These are phyloP conservation scores for Condylura cristata DNA, from an alignment of 2,113 vertebrate species.

Conservation along the genomic window DNA sequence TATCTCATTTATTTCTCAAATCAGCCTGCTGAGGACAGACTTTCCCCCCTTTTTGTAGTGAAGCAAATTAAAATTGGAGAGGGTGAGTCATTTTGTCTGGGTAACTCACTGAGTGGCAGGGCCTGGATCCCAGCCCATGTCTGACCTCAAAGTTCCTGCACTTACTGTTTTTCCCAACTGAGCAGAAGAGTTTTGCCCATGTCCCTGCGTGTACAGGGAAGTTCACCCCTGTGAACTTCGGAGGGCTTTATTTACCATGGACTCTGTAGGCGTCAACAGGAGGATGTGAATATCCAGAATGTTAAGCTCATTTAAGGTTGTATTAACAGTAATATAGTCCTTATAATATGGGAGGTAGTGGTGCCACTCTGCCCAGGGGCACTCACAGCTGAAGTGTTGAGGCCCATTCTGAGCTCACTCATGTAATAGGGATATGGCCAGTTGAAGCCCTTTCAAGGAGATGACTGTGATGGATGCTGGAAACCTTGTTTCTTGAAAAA, in stretches of 20 bases:
- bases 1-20: not conserved
- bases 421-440: not conserved
- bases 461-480: not conserved
- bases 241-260: not conserved
- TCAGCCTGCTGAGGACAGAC: not conserved
- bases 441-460: not conserved
- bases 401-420: not conserved
- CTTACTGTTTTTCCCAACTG: not conserved
- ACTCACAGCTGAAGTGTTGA: not conserved
- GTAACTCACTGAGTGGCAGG: not conserved
- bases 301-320: not conserved
- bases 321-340: not conserved
- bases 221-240: not conserved
- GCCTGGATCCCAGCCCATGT: not conserved
- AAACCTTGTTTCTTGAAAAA: not conserved
- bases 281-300: not conserved
- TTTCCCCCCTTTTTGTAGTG: not conserved
- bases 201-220: not conserved
- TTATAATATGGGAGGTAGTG: not conserved
- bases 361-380: not conserved
- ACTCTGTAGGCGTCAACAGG: not conserved
- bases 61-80: conserved; percentile 31
- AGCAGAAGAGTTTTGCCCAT: not conserved
- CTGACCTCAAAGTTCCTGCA: not conserved
- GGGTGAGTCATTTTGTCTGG: not conserved